A percentile compares a stretch with the other conserved stretches of the same genome.
These are phyloP conservation scores for Tetragonula carbonaria DNA, from an alignment of 2,888 invertebrate species.

Conservation along the genomic window DNA sequence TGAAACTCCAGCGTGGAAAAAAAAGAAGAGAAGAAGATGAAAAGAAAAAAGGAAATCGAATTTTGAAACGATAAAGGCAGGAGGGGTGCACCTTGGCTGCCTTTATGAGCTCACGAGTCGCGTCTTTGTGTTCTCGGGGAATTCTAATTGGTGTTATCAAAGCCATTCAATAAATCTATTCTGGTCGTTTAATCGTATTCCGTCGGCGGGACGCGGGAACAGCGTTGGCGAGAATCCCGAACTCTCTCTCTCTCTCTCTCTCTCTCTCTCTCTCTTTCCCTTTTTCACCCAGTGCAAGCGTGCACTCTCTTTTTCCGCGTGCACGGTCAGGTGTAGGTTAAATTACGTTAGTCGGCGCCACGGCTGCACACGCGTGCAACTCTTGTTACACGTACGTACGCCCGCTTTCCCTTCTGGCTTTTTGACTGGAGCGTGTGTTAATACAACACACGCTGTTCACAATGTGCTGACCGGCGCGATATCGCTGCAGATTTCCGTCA, in stretches of 20 bases:
- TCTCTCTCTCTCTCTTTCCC: not conserved
- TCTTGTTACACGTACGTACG: constrained; percentile 37
- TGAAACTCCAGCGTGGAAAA: not conserved
- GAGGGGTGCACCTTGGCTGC: not conserved
- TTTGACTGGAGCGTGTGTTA: constrained; percentile 9
- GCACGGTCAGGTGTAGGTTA: constrained; percentile 15
- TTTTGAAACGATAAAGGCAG: not conserved
- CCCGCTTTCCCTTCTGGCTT: constrained; percentile 22
- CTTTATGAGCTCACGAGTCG: not conserved
- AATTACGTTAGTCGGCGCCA: constrained; percentile 34
- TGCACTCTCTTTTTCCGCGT: constrained; percentile 28
- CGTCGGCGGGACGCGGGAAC: not conserved
- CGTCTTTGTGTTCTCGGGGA: not conserved
- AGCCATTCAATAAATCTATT: constrained; percentile 30
- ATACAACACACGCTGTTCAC: constrained; percentile 24
- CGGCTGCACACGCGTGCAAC: constrained; percentile 9
- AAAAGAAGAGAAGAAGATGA: no score
- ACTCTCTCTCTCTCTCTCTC: no score
- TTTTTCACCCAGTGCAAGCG: not conserved
- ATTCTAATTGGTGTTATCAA: constrained; percentile 26
- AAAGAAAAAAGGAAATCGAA: not conserved
- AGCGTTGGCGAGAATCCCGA: not conserved
- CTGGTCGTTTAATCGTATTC: constrained; percentile 20
- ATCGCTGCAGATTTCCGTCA: constrained; percentile 34
- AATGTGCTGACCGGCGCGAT: constrained; percentile 42